Conservation (phyloP, 2,888 invertebrate species). For the Entomobrya proxima region DNA sequence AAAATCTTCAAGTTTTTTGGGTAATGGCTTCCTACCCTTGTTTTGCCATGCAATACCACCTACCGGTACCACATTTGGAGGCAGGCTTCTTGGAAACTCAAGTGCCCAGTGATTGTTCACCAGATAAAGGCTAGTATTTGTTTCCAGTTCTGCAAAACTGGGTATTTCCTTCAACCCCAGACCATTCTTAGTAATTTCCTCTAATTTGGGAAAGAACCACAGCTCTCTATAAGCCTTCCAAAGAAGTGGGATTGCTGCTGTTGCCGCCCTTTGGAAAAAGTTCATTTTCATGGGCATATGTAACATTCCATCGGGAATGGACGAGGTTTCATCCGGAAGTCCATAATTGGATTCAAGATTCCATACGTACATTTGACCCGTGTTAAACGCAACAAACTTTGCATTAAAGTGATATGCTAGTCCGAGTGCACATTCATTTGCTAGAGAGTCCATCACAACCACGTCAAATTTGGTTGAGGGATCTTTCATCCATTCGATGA, state of each 20-base stretch:
- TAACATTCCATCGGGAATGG: conserved; percentile 47
- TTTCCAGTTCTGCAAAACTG: conserved; percentile 38
- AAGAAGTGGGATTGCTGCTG: conserved; percentile 53
- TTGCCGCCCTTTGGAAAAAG: conserved; percentile 47
- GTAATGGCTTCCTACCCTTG: conserved; percentile 17
- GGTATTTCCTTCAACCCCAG: conserved; percentile 1
- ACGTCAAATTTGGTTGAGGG: conserved; percentile 54
- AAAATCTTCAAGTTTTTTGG: conserved; percentile 57
- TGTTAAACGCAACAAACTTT: conserved; percentile 39
- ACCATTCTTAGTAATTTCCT: conserved; percentile 34
- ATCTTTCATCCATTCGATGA: conserved; percentile 60
- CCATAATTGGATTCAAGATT: conserved; percentile 36
- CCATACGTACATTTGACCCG: conserved; percentile 31
- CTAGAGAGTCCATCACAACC: conserved; percentile 57
- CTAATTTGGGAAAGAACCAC: conserved; percentile 34
- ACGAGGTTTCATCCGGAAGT: conserved; percentile 49
- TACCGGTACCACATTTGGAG: conserved; percentile 64
- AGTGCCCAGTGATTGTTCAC: conserved; percentile 66
- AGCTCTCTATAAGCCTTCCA: conserved; percentile 45
- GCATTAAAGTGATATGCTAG: conserved; percentile 47
- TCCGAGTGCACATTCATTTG: conserved; percentile 68
- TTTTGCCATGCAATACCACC: conserved; percentile 43
- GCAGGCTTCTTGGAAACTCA: conserved; percentile 69
- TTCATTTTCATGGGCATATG: conserved; percentile 38
- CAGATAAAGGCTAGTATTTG: conserved; percentile 63